Evolutionary conservation across 2,888 invertebrate species (phyloP).

Genomic region (Plebejus anna): DNA sequence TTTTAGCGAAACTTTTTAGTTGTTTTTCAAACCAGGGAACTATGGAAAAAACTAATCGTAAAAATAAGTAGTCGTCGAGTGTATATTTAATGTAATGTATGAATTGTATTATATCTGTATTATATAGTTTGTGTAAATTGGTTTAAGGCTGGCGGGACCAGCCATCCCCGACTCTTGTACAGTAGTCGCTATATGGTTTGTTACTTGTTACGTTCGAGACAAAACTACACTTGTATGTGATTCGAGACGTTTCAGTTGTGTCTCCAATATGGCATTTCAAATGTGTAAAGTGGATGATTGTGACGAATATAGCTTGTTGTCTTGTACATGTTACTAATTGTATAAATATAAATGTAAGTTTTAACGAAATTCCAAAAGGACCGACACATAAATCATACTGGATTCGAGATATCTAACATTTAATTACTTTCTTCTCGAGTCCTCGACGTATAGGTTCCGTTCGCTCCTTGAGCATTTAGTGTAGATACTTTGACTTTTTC

Average conservation of each 20-base stretch:
- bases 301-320: conserved; percentile 2
- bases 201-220: conserved; percentile 16
- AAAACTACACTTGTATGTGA: conserved; percentile 18
- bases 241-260: conserved; percentile 11
- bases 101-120: conserved; percentile 57
- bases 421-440: not conserved
- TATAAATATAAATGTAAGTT: conserved; percentile 26
- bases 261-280: not conserved
- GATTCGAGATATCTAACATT: conserved; percentile 15
- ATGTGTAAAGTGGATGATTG: conserved; percentile 19
- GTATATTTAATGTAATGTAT: conserved; percentile 43
- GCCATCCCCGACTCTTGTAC: conserved; percentile 36
- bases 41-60: conserved; percentile 36
- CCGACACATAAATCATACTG: conserved; percentile 11
- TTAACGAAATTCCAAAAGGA: conserved; percentile 27
- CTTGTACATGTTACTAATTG: conserved; percentile 26
- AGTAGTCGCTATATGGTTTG: conserved; percentile 19
- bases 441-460: not conserved
- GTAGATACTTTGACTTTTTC: not conserved
- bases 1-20: conserved; percentile 44
- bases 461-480: conserved; percentile 8
- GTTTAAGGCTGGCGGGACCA: conserved; percentile 58
- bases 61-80: conserved; percentile 39
- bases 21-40: conserved; percentile 41
- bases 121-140: conserved; percentile 63